These are phyloP conservation scores for Caerostris extrusa DNA, from an alignment of 1,140 invertebrate species.

Conservation along the genomic window DNA sequence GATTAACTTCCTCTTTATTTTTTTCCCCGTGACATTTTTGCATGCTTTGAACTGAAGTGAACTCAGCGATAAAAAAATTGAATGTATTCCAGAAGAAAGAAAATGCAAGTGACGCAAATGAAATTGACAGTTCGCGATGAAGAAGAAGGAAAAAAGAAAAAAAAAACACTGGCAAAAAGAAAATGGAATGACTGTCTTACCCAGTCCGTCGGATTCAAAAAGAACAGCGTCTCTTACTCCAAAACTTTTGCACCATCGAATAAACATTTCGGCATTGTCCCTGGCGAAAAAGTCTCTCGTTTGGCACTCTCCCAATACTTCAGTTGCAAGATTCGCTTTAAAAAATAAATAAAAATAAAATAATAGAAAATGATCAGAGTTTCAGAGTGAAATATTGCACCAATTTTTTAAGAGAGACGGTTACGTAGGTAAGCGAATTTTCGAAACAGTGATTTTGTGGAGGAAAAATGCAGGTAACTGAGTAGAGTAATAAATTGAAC, in stretches of 20 bases:
- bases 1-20: not conserved
- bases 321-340: conserved; percentile 78
- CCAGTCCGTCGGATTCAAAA: conserved; percentile 96
- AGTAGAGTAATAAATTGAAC: no score
- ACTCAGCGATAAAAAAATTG: not conserved
- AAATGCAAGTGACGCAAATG: not conserved
- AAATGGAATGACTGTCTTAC: conserved; percentile 62
- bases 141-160: conserved; percentile 13
- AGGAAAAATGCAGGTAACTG: not conserved
- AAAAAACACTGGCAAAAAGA: not conserved
- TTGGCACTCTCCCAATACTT: conserved; percentile 90
- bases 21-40: not conserved
- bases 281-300: conserved; percentile 89
- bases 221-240: conserved; percentile 93
- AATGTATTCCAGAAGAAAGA: not conserved
- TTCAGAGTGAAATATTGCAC: not conserved
- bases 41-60: not conserved
- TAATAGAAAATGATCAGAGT: no score
- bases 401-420: not conserved
- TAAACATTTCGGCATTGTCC: conserved; percentile 96
- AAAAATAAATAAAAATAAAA: not conserved
- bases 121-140: conserved; percentile 8
- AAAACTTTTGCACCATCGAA: conserved; percentile 91
- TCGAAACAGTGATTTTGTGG: not conserved
- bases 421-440: not conserved